Evolutionary conservation across 2,113 vertebrate species (phyloP).

Genomic region (Phainopepla nitens): DNA sequence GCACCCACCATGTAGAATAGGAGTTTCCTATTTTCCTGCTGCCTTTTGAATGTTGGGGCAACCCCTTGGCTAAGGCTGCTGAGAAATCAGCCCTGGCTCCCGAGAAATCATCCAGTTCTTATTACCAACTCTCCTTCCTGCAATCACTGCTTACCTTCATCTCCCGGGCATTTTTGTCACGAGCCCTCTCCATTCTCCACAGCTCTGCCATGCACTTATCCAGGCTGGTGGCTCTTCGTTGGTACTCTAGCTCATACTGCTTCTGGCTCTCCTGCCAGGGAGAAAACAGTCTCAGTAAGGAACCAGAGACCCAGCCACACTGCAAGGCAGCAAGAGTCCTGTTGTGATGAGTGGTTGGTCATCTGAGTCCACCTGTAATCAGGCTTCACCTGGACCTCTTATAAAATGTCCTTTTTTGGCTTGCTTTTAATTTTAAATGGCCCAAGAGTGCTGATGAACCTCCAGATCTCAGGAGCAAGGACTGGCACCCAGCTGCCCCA

Average conservation of each 20-base stretch:
- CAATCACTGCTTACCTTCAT: slow-evolving; percentile 70
- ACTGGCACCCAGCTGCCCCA: background rate
- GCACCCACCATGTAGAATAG: background rate
- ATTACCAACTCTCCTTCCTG: background rate
- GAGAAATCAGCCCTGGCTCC: background rate
- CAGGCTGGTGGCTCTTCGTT: slow-evolving; percentile 72
- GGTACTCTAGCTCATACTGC: slow-evolving; percentile 86
- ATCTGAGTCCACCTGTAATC: background rate
- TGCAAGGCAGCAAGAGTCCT: background rate
- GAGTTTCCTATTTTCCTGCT: background rate
- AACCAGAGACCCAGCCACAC: background rate
- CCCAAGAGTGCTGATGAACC: background rate
- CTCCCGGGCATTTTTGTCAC: slow-evolving; percentile 72
- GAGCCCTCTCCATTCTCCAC: slow-evolving; percentile 80
- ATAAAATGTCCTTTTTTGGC: background rate
- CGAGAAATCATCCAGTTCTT: background rate
- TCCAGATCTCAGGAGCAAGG: background rate
- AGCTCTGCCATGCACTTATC: slow-evolving; percentile 81
- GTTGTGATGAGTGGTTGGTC: background rate
- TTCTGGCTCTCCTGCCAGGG: slow-evolving; percentile 80
- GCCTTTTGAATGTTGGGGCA: background rate
- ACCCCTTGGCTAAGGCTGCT: background rate
- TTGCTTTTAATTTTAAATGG: background rate
- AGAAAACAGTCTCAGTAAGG: background rate
- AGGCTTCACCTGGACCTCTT: background rate